Conservation (phyloP, 2,113 vertebrate species). For the Phrynocephalus versicolor region DNA sequence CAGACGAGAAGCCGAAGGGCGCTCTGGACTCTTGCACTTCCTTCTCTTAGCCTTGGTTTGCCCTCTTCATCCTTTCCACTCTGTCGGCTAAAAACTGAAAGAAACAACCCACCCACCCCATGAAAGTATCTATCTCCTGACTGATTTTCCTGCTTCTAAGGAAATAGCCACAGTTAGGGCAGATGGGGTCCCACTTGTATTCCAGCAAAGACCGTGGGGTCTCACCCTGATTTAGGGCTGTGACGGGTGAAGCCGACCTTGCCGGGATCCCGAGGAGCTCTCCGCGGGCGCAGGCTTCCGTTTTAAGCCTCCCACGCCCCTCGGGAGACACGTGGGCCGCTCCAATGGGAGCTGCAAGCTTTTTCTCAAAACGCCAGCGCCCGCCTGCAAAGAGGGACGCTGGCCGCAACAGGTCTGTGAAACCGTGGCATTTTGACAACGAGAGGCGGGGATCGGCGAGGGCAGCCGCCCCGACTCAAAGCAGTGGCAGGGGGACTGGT, state of each 20-base stretch:
- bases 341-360: neutral
- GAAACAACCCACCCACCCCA: too few relatives aligned
- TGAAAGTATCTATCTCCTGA: accelerated
- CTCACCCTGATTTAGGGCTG: too few relatives aligned
- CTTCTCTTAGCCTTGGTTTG: too few relatives aligned
- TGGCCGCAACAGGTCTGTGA: neutral
- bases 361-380: neutral
- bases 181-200: too few relatives aligned
- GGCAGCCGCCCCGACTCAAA: neutral
- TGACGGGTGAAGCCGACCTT: neutral
- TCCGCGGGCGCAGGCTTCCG: neutral
- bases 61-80: accelerated
- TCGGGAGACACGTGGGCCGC: too few relatives aligned
- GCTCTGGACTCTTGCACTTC: neutral
- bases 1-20: accelerated
- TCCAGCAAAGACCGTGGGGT: too few relatives aligned
- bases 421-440: neutral
- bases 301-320: neutral
- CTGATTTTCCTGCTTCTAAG: neutral
- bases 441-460: neutral
- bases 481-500: neutral
- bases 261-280: neutral
- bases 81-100: neutral
- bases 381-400: neutral
- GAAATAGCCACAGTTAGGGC: too few relatives aligned